Evolutionary conservation across 2,113 vertebrate species (phyloP).

Genomic region (Eurystomus gularis): DNA sequence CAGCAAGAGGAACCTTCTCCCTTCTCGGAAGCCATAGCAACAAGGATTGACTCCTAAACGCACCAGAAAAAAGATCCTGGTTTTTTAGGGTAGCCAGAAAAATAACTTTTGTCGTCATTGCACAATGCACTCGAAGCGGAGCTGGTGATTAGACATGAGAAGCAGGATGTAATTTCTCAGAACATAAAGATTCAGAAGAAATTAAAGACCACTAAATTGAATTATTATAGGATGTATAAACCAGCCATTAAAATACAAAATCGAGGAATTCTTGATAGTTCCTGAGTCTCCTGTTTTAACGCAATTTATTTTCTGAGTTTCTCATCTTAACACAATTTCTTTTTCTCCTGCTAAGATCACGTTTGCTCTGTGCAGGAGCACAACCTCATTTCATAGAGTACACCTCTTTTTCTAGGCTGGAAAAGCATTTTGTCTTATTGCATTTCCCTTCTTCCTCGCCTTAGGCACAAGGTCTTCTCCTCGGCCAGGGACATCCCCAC

Average conservation of each 20-base stretch:
- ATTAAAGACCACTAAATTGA: background rate
- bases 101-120: background rate
- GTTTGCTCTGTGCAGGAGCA: background rate
- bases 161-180: background rate
- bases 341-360: background rate
- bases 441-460: background rate
- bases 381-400: background rate
- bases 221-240: background rate
- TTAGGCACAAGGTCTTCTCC: background rate
- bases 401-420: background rate
- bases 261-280: background rate
- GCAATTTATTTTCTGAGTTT: background rate
- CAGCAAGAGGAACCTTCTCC: background rate
- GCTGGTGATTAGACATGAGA: background rate
- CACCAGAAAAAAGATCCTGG: background rate
- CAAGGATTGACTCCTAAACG: background rate
- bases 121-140: background rate
- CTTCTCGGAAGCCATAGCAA: constrained; percentile 27
- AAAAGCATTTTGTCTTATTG: background rate
- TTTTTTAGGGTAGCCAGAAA: background rate
- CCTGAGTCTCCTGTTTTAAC: background rate
- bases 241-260: background rate
- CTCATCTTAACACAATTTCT: background rate
- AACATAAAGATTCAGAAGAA: background rate
- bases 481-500: background rate